Percentiles rank a stretch among this genome's conserved stretches.
phyloP scores from a whole-genome alignment of 2,888 invertebrate species.

The Ceriagrion tenellum region DNA sequence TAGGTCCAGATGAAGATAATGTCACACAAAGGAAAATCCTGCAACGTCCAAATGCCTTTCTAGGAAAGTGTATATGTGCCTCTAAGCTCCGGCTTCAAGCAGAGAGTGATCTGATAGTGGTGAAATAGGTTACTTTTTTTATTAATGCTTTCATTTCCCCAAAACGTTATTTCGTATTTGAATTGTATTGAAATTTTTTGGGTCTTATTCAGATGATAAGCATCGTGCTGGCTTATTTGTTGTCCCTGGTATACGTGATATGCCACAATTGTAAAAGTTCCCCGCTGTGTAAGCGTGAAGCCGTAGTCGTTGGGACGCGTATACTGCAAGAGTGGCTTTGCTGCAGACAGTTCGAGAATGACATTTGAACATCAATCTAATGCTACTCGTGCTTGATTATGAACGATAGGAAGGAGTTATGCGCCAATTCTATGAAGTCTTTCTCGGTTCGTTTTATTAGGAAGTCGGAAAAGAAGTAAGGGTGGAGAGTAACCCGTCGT shows the following conservation, averaged over 20 bases:
- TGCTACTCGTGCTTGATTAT: no score
- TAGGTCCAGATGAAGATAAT: slow-evolving; percentile 55
- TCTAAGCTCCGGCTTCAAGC: neutral
- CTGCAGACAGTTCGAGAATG: no score
- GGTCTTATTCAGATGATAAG: neutral
- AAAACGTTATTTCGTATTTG: neutral
- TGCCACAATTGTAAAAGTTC: neutral
- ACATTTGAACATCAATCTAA: no score
- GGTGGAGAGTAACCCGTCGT: no score
- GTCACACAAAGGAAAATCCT: slow-evolving; percentile 21
- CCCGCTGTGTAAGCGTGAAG: neutral
- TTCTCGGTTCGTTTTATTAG: no score
- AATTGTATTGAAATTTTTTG: neutral
- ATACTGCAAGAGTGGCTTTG: no score
- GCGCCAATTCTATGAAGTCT: no score
- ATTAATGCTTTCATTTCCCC: neutral
- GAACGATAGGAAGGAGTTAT: no score
- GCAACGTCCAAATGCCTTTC: neutral
- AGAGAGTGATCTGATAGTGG: neutral
- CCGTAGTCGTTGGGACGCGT: no score
- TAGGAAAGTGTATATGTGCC: neutral
- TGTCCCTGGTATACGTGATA: neutral
- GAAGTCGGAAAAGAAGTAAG: no score
- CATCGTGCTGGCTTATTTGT: neutral
- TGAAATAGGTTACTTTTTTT: neutral